Evolutionary conservation across 2,888 invertebrate genomes (phyloP).

Genomic region (Pandemis heparana): DNA sequence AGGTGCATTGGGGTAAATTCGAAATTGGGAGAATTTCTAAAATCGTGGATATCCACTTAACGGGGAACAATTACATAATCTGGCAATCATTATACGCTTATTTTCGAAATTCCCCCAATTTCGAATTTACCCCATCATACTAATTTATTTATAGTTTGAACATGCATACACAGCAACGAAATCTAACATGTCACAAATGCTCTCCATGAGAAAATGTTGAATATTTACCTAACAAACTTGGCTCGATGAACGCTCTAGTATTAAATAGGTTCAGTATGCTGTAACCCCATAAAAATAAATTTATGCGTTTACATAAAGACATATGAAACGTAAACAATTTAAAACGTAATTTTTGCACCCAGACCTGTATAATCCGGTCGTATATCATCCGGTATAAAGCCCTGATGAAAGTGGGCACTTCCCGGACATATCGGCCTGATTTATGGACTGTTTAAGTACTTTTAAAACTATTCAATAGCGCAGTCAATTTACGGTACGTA

Average conservation of each 20-base stretch:
- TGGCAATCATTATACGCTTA: too few relatives aligned
- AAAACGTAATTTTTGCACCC: conserved; percentile 58
- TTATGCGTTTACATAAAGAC: not conserved
- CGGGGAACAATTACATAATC: too few relatives aligned
- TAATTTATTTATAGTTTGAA: not conserved
- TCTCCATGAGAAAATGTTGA: not conserved
- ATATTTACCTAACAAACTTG: not conserved
- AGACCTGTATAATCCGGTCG: conserved; percentile 72
- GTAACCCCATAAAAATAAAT: not conserved
- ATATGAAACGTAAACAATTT: conserved; percentile 48
- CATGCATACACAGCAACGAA: not conserved
- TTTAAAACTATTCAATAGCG: conserved; percentile 75
- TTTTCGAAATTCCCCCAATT: too few relatives aligned
- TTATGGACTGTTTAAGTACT: conserved; percentile 80
- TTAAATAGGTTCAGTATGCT: not conserved
- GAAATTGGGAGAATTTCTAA: too few relatives aligned
- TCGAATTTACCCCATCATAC: too few relatives aligned
- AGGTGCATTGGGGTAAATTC: too few relatives aligned
- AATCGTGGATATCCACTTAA: too few relatives aligned
- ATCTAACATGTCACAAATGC: not conserved
- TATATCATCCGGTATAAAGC: conserved; percentile 75
- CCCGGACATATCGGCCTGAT: conserved; percentile 79
- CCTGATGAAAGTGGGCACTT: conserved; percentile 78
- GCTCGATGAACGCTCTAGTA: not conserved
- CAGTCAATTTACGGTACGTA: conserved; percentile 61